Conservation (phyloP, 1,140 invertebrate genomes). For the Littorina saxatilis region DNA sequence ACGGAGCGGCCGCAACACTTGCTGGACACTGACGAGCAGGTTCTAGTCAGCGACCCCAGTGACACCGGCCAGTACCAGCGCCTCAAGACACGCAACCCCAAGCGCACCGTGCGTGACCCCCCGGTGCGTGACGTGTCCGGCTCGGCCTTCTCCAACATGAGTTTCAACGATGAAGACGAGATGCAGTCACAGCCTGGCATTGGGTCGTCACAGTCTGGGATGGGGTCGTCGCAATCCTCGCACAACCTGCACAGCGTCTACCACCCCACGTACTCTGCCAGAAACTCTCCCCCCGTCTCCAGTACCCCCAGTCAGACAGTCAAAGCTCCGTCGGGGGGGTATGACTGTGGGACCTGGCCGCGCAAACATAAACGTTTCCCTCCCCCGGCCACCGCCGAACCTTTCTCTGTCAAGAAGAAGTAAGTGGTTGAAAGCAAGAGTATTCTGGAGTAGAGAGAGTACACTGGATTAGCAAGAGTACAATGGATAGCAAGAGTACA, state of each 20-base stretch:
- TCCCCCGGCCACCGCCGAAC: slow-evolving; percentile 44
- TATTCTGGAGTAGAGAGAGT: too few relatives aligned
- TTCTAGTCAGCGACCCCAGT: slow-evolving; percentile 35
- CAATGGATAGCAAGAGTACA: too few relatives aligned
- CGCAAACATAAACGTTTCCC: slow-evolving; percentile 58
- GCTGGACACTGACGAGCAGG: slow-evolving; percentile 37
- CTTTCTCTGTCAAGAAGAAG: slow-evolving; percentile 50
- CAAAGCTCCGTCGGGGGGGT: slow-evolving; percentile 55
- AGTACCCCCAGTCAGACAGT: slow-evolving; percentile 55
- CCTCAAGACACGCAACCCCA: slow-evolving; percentile 31
- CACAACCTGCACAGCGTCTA: slow-evolving; percentile 51
- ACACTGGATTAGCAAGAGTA: too few relatives aligned
- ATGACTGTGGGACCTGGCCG: slow-evolving; percentile 70
- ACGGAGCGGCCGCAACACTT: slow-evolving; percentile 10
- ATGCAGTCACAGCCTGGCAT: slow-evolving; percentile 8
- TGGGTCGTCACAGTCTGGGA: slow-evolving; percentile 25
- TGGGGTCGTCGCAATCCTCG: slow-evolving; percentile 32
- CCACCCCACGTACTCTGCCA: slow-evolving; percentile 52
- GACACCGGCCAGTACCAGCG: slow-evolving; percentile 49
- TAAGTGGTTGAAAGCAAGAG: too few relatives aligned
- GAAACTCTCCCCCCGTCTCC: slow-evolving; percentile 49
- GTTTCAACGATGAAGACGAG: slow-evolving; percentile 70
- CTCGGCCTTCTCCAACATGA: slow-evolving; percentile 71
- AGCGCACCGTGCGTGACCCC: slow-evolving; percentile 35
- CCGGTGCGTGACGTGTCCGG: slow-evolving; percentile 54